Percentiles rank a stretch among this genome's conserved stretches.
Conservation (phyloP, 2,888 invertebrate species). For the Leucozona laternaria region DNA sequence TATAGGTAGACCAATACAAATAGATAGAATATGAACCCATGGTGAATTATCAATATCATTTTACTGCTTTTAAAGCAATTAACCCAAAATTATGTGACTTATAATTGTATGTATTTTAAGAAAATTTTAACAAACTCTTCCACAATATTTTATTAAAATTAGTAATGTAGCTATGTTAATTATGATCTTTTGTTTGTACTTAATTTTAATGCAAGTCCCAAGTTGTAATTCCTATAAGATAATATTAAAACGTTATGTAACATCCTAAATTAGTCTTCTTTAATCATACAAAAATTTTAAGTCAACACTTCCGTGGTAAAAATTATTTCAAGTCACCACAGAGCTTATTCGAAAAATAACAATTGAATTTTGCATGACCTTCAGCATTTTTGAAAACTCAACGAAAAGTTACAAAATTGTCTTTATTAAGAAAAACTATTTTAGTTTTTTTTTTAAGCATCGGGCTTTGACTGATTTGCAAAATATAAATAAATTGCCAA, state of each 20-base stretch:
- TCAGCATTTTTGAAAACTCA: neutral
- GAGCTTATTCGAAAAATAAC: neutral
- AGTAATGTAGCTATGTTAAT: no score
- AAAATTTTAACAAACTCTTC: neutral
- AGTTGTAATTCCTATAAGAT: neutral
- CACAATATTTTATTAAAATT: no score
- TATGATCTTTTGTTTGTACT: no score
- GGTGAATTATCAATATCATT: no score
- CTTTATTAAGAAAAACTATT: neutral
- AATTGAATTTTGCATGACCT: neutral
- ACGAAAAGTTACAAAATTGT: neutral
- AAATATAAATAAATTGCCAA: neutral
- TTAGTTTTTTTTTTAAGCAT: neutral
- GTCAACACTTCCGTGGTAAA: neutral
- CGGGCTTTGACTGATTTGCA: neutral
- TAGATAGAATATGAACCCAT: no score
- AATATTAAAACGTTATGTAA: neutral
- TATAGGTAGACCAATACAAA: no score
- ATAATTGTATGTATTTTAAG: neutral
- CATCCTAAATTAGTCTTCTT: no score
- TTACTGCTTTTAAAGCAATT: neutral
- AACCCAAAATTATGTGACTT: neutral
- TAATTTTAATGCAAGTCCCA: no score
- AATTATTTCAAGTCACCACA: neutral
- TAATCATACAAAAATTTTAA: neutral